Percentiles rank a stretch among this genome's conserved stretches.
phyloP scores from a whole-genome alignment of 1,140 invertebrate species.

The Pseudobourletiella spinata region DNA sequence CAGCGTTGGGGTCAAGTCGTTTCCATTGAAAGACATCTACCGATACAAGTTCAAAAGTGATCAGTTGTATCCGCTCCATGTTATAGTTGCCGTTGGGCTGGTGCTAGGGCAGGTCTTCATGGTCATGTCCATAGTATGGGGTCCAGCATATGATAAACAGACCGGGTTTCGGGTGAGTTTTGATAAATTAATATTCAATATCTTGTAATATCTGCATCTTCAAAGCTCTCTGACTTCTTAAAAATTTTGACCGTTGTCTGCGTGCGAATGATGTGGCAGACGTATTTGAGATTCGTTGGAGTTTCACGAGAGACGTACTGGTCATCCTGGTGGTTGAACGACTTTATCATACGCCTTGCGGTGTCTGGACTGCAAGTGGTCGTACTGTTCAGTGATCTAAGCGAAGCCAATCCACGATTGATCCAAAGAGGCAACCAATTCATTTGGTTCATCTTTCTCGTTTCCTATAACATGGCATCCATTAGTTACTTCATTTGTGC shows the following conservation, averaged over 20 bases:
- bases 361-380: not conserved
- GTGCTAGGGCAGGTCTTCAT: constrained; percentile 8
- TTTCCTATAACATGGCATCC: constrained; percentile 4
- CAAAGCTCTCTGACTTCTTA: not conserved
- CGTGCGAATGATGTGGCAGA: not conserved
- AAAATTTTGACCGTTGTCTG: not conserved
- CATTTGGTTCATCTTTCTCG: constrained; percentile 12
- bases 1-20: not conserved
- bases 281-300: constrained; percentile 9
- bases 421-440: constrained; percentile 1
- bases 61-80: not conserved
- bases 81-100: not conserved
- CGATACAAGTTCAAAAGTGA: not conserved
- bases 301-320: constrained; percentile 14
- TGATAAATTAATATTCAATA: too few species aligned
- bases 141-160: constrained; percentile 11
- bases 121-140: constrained; percentile 12
- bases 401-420: not conserved
- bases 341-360: constrained; percentile 3
- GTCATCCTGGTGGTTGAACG: constrained; percentile 18
- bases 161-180: constrained; percentile 18
- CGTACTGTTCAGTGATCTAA: not conserved
- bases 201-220: too few species aligned
- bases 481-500: constrained; percentile 9
- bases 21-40: not conserved